Base-by-base conservation (phyloP, 2,797 vertebrate species). In the Platalea minor region DNA sequence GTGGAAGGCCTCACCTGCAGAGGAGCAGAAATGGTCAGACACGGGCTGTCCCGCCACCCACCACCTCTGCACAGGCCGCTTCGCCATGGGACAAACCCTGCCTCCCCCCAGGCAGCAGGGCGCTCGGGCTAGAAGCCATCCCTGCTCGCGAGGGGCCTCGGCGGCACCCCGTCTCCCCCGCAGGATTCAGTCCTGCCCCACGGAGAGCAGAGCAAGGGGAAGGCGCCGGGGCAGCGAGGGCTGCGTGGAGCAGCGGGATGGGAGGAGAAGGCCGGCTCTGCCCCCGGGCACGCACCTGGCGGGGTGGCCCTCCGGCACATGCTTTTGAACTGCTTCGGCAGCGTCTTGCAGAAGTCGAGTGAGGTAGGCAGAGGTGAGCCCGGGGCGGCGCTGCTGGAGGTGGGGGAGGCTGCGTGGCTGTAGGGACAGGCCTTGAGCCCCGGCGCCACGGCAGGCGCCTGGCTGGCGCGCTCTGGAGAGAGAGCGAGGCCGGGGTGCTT, bases 1-100 rank as follows among this genome's bases (percentile, higher is more conserved):
- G 97, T 99, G 99, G 98, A 99, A 99, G 97, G 99, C 99, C 98
- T 99, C 99, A 97, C 99, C 99, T 99, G 98, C 74, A 96, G 86
- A 92, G 33, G 56, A 96, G 72, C 83, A 88, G 82, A 88, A 35
- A 85, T 5, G 48, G 57, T 96, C 77, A 95, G 67, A 51, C 24
- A 33, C 3, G 2, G 4, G 19, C 63, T 46, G 39, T 5, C 33
- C 45, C 8, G 60, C 39, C 39, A 59, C 64, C 78, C 56, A 37
- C 7, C 33, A 56, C 41, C 13, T 60, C 60, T 53, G 54, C 57
- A 57, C 1, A 5, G 25, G 15, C 18, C 1, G 1, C 31, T 85
- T 60, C 60, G 77, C 53, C 2, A 0, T 7, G 11, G 11, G 28
- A 51, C 31, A 69, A 88, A 29, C 13, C 37, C 35, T 43, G 31